These are phyloP conservation scores for Penaeus japonicus DNA, from an alignment of 1,140 invertebrate genomes.

Conservation along the genomic window DNA sequence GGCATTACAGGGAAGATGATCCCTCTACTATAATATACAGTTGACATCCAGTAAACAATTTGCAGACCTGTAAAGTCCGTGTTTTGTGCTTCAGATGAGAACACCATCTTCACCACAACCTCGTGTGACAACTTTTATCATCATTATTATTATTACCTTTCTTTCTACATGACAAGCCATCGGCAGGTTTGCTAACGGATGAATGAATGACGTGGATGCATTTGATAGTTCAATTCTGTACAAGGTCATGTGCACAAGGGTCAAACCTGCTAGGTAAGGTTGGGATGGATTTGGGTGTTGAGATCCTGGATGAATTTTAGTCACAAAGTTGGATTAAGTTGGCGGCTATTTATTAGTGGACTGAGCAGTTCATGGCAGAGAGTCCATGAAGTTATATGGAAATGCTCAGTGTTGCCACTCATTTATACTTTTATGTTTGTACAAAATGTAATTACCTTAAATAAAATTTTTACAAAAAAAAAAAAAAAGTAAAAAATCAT, in stretches of 20 bases:
- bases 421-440: conserved; percentile 56
- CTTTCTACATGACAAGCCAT: background rate
- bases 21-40: conserved; percentile 41
- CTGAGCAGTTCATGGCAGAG: conserved; percentile 37
- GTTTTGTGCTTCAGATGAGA: conserved; percentile 40
- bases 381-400: conserved; percentile 41
- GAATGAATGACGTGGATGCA: conserved; percentile 34
- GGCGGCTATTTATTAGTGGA: conserved; percentile 53
- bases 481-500: too few species aligned
- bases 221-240: conserved; percentile 34
- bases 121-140: background rate
- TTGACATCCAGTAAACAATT: conserved; percentile 41
- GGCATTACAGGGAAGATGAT: conserved; percentile 24
- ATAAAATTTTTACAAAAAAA: conserved; percentile 55
- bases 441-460: conserved; percentile 56
- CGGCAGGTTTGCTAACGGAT: conserved; percentile 20
- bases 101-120: conserved; percentile 22
- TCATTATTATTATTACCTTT: conserved; percentile 23
- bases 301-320: conserved; percentile 31
- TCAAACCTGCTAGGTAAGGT: conserved; percentile 19
- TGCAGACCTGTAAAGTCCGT: conserved; percentile 28
- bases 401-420: conserved; percentile 56
- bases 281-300: conserved; percentile 26
- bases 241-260: conserved; percentile 44
- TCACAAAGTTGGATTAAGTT: conserved; percentile 55